These are phyloP conservation scores for Hemistola chrysoprasaria DNA, from an alignment of 2,888 invertebrate species.

Conservation along the genomic window DNA sequence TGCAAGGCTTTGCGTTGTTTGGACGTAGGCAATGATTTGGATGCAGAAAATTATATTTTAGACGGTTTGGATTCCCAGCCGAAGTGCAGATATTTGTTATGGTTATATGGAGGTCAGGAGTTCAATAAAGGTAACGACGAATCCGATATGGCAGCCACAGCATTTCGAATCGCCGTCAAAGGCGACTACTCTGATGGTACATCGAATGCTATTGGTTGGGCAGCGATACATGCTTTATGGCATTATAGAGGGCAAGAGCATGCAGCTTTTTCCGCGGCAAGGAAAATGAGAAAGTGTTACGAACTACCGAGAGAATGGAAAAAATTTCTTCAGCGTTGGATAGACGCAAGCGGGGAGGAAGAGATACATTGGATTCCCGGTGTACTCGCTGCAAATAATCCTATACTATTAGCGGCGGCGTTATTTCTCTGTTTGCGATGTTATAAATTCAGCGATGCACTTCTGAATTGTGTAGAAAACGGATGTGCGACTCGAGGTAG, in stretches of 20 bases:
- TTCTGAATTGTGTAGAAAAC: conserved; percentile 55
- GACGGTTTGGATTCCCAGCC: conserved; percentile 50
- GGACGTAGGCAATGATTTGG: conserved; percentile 49
- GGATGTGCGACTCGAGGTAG: conserved; percentile 55
- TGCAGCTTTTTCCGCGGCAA: conserved; percentile 61
- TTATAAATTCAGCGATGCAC: conserved; percentile 53
- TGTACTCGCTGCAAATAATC: conserved; percentile 45
- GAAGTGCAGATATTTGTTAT: conserved; percentile 62
- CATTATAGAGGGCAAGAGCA: conserved; percentile 47
- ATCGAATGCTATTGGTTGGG: conserved; percentile 68
- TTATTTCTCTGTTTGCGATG: conserved; percentile 71
- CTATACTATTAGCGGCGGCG: conserved; percentile 64
- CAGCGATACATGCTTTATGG: conserved; percentile 61
- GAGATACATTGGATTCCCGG: conserved; percentile 64
- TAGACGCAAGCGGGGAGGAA: conserved; percentile 63
- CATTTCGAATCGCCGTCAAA: conserved; percentile 63
- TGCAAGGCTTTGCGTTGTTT: conserved; percentile 58
- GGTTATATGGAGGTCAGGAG: conserved; percentile 60
- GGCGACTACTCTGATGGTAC: conserved; percentile 65
- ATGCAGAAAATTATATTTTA: conserved; percentile 51
- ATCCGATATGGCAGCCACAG: conserved; percentile 47
- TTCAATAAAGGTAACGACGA: conserved; percentile 49
- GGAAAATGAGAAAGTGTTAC: conserved; percentile 66
- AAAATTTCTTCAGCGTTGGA: conserved; percentile 56
- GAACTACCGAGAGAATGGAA: conserved; percentile 60